A percentile compares a stretch with the other conserved stretches of the same genome.
phyloP scores from a whole-genome alignment of 2,113 vertebrate species.

The Craseonycteris thonglongyai region DNA sequence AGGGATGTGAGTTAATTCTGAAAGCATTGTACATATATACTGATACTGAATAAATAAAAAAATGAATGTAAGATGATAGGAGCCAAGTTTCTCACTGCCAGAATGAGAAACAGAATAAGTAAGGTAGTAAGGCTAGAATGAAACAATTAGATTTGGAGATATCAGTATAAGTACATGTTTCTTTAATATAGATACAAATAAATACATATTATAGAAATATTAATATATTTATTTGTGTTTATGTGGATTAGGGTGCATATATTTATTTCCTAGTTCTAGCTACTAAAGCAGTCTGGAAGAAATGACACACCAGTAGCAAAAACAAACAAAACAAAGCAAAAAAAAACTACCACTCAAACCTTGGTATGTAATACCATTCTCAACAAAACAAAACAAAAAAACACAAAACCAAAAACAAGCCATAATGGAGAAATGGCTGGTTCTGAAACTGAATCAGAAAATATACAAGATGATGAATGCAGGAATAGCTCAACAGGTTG shows the following conservation, averaged over 20 bases:
- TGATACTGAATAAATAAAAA: neutral
- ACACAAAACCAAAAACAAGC: no score
- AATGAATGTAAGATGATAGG: neutral
- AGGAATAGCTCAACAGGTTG: no score
- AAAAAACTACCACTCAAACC: no score
- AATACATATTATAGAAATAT: neutral
- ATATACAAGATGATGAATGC: no score
- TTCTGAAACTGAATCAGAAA: no score
- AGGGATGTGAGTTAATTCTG: neutral
- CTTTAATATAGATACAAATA: neutral
- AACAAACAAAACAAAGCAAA: no score
- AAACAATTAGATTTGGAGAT: neutral
- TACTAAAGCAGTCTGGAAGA: neutral
- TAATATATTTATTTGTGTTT: neutral
- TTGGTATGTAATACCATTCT: neutral
- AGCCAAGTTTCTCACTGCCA: neutral
- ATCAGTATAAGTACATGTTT: neutral
- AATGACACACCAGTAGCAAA: neutral
- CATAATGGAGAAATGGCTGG: no score
- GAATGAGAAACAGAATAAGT: neutral
- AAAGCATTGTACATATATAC: neutral
- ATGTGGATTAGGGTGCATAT: neutral
- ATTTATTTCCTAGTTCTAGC: neutral
- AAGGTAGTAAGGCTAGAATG: neutral
- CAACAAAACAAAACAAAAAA: no score